These are phyloP conservation scores for Pogonocherus hispidulus DNA, from an alignment of 2,888 invertebrate genomes.

Conservation along the genomic window DNA sequence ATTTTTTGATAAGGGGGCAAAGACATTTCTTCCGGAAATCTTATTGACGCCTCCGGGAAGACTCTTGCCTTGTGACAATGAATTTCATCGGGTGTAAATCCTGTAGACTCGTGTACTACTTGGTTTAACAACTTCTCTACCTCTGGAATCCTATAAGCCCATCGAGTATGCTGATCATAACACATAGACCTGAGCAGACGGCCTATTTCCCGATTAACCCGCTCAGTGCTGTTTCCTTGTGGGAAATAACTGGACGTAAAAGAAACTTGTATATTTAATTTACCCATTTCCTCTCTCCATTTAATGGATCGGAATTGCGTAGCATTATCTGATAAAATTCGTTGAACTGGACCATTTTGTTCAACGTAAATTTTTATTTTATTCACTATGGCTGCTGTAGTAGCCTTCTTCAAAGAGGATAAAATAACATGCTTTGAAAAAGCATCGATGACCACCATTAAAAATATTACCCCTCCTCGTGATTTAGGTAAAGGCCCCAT, in stretches of 20 bases:
- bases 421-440: conserved; percentile 9
- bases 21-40: neutral
- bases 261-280: neutral
- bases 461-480: neutral
- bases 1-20: neutral
- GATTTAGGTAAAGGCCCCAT: conserved; percentile 10
- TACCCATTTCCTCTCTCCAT: neutral
- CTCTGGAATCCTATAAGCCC: neutral
- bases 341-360: neutral
- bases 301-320: conserved; percentile 11
- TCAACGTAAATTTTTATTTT: neutral
- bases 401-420: conserved; percentile 2
- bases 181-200: neutral
- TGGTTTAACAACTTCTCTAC: conserved; percentile 3
- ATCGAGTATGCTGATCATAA: neutral
- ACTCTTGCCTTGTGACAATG: neutral
- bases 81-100: neutral
- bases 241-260: conserved; percentile 5
- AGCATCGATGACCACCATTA: neutral
- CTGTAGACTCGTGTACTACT: neutral
- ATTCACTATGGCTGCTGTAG: neutral
- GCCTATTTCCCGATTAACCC: conserved; percentile 18
- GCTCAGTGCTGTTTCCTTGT: neutral
- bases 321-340: conserved; percentile 1
- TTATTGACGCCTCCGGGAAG: neutral